Evolutionary conservation across 30 jellyfish, hydroid and myxozoan genomes (phyloP).

Genomic region (Chrysaora quinquecirrha): DNA sequence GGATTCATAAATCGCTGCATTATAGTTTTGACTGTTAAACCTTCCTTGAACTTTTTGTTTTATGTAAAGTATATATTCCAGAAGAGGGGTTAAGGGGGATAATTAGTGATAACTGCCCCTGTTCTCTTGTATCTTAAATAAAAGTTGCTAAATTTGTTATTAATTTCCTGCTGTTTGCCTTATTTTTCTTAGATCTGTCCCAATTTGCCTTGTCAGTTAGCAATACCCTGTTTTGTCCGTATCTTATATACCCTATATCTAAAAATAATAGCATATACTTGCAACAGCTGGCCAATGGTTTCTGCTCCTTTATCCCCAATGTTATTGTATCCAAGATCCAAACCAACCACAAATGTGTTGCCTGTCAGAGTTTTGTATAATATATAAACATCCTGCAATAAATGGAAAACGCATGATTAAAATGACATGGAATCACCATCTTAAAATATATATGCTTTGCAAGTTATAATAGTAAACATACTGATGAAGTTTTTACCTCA

Average conservation of each 20-base stretch:
- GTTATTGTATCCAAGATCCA: conserved; percentile 83
- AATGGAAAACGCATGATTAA: background rate
- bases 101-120: background rate
- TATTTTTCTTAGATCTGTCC: too few relatives aligned
- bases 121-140: background rate
- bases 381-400: conserved; percentile 72
- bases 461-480: background rate
- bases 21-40: background rate
- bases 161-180: too few relatives aligned
- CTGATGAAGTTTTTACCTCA: conserved; percentile 40
- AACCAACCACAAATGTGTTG: conserved; percentile 82
- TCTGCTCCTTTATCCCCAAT: conserved; percentile 88
- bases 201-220: too few relatives aligned
- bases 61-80: background rate
- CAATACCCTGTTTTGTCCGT: too few relatives aligned
- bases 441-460: background rate
- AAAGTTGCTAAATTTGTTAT: background rate
- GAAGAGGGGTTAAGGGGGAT: background rate
- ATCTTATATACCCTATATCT: too few relatives aligned
- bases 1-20: background rate
- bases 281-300: conserved; percentile 58
- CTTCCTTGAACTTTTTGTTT: background rate
- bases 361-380: conserved; percentile 49
- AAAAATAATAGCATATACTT: too few relatives aligned
- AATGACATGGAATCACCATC: background rate